phyloP scores from a whole-genome alignment of 2,113 vertebrate genomes.

The Scophthalmus maximus region DNA sequence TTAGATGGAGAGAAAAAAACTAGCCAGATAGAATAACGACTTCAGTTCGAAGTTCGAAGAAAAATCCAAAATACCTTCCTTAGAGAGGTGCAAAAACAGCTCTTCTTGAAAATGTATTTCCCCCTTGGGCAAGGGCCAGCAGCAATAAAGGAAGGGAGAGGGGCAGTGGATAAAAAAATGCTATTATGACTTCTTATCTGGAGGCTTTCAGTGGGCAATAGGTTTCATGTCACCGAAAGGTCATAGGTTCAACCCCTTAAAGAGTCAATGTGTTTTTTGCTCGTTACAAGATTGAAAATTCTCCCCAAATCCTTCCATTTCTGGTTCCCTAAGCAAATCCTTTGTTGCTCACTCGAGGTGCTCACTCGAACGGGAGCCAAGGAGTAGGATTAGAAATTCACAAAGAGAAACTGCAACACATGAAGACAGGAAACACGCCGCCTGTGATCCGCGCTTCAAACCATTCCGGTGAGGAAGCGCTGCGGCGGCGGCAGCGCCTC shows the following conservation, averaged over 20 bases:
- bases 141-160: not conserved
- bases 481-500: not conserved
- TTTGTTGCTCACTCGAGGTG: not conserved
- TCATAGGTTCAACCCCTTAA: not conserved
- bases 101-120: not conserved
- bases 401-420: not conserved
- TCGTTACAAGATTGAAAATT: not conserved
- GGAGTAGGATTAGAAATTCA: not conserved
- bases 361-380: not conserved
- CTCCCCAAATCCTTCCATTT: not conserved
- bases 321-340: not conserved
- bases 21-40: not conserved
- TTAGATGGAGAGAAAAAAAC: not conserved
- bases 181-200: not conserved
- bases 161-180: not conserved
- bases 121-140: too few species aligned
- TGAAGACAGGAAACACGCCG: not conserved
- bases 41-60: not conserved
- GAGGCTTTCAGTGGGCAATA: not conserved
- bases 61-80: not conserved
- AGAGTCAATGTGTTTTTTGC: not conserved
- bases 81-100: not conserved
- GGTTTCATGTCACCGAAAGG: not conserved
- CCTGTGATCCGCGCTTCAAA: conserved; percentile 24
- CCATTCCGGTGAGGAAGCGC: not conserved